Evolutionary conservation across 2,888 invertebrate genomes (phyloP).

Genomic region (Plemyria rubiginata): DNA sequence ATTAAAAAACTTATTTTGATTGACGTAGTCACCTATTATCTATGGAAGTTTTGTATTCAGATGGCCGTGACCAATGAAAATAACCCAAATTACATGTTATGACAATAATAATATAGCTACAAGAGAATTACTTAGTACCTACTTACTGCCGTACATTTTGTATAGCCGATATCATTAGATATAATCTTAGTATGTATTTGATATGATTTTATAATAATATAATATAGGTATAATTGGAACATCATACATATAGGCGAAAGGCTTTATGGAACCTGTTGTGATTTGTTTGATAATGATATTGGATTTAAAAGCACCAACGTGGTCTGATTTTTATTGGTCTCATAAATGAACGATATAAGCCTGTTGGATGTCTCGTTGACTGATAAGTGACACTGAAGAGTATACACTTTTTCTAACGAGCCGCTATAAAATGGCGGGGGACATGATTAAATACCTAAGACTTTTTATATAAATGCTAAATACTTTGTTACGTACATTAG

Average conservation of each 20-base stretch:
- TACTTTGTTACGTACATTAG: too few species aligned
- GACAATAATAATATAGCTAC: constrained; percentile 32
- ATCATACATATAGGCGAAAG: not conserved
- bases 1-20: constrained; percentile 14
- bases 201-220: not conserved
- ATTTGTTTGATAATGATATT: too few species aligned
- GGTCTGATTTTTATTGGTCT: too few species aligned
- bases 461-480: too few species aligned
- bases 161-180: not conserved
- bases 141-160: constrained; percentile 5
- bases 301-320: too few species aligned
- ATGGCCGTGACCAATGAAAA: constrained; percentile 39
- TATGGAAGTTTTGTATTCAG: constrained; percentile 42
- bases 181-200: not conserved
- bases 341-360: too few species aligned
- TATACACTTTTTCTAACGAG: too few species aligned
- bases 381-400: too few species aligned
- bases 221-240: not conserved
- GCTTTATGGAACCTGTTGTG: not conserved
- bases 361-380: too few species aligned
- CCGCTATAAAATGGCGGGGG: too few species aligned
- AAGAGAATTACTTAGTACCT: constrained; percentile 25
- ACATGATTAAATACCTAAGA: too few species aligned
- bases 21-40: constrained; percentile 15
- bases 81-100: constrained; percentile 43